These are phyloP conservation scores for Rhizomys pruinosus DNA, from an alignment of 2,113 vertebrate species.

Conservation along the genomic window DNA sequence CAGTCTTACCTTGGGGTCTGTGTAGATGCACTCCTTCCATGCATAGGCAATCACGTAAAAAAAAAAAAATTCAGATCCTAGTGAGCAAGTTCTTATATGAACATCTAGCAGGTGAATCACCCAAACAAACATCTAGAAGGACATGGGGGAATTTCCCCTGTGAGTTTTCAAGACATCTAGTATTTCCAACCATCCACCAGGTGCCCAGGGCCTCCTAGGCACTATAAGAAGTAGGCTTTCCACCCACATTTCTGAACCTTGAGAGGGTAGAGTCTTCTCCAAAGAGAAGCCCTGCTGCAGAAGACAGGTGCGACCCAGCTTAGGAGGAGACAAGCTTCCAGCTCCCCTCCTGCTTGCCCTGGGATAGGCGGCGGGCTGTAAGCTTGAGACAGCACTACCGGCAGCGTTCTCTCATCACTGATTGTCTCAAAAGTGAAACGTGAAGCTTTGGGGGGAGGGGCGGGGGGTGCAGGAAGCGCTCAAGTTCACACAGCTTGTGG, in stretches of 20 bases:
- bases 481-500: background rate
- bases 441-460: background rate
- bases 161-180: background rate
- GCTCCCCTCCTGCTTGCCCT: background rate
- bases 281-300: background rate
- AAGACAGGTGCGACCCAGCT: background rate
- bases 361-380: too few relatives aligned
- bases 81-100: background rate
- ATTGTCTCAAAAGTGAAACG: background rate
- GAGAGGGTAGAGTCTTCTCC: background rate
- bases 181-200: background rate
- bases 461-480: too few relatives aligned
- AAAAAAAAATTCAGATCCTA: too few relatives aligned
- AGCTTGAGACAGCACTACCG: too few relatives aligned
- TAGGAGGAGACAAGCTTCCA: accelerated
- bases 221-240: background rate
- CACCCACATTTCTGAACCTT: background rate
- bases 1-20: background rate
- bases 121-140: background rate
- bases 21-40: background rate
- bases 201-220: background rate
- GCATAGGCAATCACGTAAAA: background rate
- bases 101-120: background rate
- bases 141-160: background rate
- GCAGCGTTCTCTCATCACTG: too few relatives aligned